These are phyloP conservation scores for Catocala sponsa DNA, from an alignment of 2,888 invertebrate species.

Conservation along the genomic window DNA sequence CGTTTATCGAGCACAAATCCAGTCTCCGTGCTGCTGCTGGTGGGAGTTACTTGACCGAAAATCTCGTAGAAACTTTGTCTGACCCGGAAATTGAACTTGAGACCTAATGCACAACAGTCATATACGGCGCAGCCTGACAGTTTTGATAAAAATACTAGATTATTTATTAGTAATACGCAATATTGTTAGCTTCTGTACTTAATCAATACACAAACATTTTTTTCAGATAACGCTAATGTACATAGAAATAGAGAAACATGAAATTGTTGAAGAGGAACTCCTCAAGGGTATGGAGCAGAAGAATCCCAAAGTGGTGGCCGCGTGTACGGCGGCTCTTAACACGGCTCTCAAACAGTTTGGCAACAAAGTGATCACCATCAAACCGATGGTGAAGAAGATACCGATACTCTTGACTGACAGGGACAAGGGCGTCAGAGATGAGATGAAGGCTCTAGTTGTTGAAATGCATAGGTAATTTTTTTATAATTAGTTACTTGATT, in stretches of 20 bases:
- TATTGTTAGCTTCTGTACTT: no score
- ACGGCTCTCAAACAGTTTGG: constrained; percentile 96
- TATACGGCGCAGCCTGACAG: no score
- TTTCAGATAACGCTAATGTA: constrained; percentile 96
- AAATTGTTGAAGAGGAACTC: constrained; percentile 95
- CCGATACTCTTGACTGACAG: constrained; percentile 95
- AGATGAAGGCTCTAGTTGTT: constrained; percentile 96
- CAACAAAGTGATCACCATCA: constrained; percentile 95
- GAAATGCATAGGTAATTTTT: constrained; percentile 93
- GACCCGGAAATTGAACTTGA: no score
- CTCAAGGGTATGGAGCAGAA: constrained; percentile 98
- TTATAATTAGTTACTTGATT: no score
- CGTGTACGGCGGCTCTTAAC: constrained; percentile 92
- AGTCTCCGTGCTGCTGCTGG: no score
- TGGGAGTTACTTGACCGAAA: no score
- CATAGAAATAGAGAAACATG: constrained; percentile 98
- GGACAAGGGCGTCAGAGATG: constrained; percentile 97
- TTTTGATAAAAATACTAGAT: no score
- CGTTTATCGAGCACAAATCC: no score
- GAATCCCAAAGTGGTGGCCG: constrained; percentile 97
- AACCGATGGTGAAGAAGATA: constrained; percentile 96
- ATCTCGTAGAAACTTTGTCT: no score
- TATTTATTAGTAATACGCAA: no score
- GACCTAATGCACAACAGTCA: no score
- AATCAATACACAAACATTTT: background rate